Evolutionary conservation across 2,888 invertebrate genomes (phyloP), one percentile per base, ranked within the genome.

Genomic region (Ophraella communa): DNA sequence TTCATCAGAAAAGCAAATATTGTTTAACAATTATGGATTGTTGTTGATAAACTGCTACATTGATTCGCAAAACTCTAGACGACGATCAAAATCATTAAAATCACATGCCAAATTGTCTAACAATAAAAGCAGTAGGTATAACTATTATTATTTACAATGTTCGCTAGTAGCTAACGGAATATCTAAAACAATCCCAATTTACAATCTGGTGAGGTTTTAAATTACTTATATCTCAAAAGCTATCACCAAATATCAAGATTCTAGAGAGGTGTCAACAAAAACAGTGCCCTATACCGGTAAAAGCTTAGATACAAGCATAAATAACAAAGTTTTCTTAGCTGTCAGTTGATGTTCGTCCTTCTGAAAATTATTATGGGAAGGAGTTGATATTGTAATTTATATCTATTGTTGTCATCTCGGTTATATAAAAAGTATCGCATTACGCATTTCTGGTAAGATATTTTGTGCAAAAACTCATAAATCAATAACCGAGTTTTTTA

Each of bases 401-500:
- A 68, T 68, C 65, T 61, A 21, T 14, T 7, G 52, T 39, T 56
- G 63, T 65, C 56, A 68, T 66, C 67, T 65, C 39, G n/a, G 35
- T 18, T 52, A 53, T 20, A 24, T n/a, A n/a, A n/a, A 60, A 67
- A 67, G 66, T 68, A 68, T 68, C 62, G 57, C 59, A 52, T 68
- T 66, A 68, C n/a, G n/a, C 68, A 60, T 52, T 47, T 54, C 21
- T 54, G 33, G 54, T 53, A 24, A 35, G 55, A 44, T 53, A 33
- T 67, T 66, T 66, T 66, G 67, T 66, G 69, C 65, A 62, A 66
- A 69, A 60, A 14, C 21, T 27, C 44, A 66, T 69, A 69, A 69
- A 67, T 67, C 65, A 66, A 30, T 21, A 59, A 49, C 42, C n/a
- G 20, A 18, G 11, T 11, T 4, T 45, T 35, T 24, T 27, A 51